A percentile compares a stretch with the other conserved stretches of the same genome.
Evolutionary conservation across 37 sponge, comb jelly and placozoan species (phyloP).

Genomic region (Corticium candelabrum): DNA sequence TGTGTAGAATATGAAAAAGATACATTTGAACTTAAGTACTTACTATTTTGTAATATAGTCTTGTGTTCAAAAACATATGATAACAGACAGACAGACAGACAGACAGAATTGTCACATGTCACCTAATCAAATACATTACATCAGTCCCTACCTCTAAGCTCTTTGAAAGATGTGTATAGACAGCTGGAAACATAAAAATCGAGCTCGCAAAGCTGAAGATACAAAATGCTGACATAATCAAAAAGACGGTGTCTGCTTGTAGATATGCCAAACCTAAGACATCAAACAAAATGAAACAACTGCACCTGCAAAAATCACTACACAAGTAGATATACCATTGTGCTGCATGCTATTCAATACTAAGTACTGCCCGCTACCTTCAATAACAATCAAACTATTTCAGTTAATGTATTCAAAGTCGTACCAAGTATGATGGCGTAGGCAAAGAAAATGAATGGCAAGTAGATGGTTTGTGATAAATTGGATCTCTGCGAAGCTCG

Average conservation of each 20-base stretch:
- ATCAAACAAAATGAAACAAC: too few relatives aligned
- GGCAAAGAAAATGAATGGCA: constrained; percentile 50
- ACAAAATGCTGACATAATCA: constrained; percentile 76
- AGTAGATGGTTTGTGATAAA: constrained; percentile 18
- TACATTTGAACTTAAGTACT: too few relatives aligned
- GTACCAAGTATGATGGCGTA: constrained; percentile 59
- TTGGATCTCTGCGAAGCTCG: constrained; percentile 36
- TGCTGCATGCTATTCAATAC: too few relatives aligned
- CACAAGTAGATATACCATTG: too few relatives aligned
- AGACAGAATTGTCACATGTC: not conserved
- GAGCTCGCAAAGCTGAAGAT: constrained; percentile 81
- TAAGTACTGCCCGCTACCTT: too few relatives aligned
- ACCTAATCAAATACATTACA: not conserved
- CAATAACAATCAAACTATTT: too few relatives aligned
- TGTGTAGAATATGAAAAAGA: too few relatives aligned
- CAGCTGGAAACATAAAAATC: constrained; percentile 81
- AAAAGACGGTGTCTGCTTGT: constrained; percentile 24
- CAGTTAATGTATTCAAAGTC: too few relatives aligned
- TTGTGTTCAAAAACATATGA: not conserved
- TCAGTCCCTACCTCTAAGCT: constrained; percentile 44
- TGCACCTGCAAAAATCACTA: too few relatives aligned
- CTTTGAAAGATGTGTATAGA: constrained; percentile 43
- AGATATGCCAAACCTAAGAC: constrained; percentile 77
- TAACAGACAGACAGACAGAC: not conserved
- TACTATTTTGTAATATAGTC: too few relatives aligned